Percentiles rank a stretch among this genome's conserved stretches.
These are phyloP conservation scores for Cryptomyrus ogoouensis DNA, from an alignment of 2,113 vertebrate genomes.

Conservation along the genomic window DNA sequence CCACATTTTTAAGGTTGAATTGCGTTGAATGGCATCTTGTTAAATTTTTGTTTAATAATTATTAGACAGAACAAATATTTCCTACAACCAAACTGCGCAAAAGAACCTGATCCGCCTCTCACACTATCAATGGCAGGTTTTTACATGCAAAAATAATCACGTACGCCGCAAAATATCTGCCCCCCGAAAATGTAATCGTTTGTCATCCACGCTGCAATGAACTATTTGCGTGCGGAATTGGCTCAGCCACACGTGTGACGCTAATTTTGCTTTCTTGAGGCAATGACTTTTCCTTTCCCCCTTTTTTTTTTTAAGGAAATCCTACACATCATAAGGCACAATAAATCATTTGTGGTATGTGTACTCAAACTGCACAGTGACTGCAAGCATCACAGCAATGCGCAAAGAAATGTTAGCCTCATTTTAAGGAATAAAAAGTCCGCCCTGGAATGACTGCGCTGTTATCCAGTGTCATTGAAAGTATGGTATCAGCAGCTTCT, in stretches of 20 bases:
- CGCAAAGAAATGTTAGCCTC: constrained; percentile 66
- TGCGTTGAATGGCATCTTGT: background rate
- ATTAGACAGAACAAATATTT: background rate
- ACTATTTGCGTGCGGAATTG: background rate
- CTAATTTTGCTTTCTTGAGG: constrained; percentile 19
- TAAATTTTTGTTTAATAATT: background rate
- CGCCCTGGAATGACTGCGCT: constrained; percentile 64
- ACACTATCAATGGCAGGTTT: background rate
- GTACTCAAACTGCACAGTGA: constrained; percentile 38
- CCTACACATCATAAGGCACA: constrained; percentile 6
- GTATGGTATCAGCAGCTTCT: constrained; percentile 81
- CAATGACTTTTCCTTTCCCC: background rate
- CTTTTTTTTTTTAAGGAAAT: constrained; percentile 18
- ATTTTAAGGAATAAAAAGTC: constrained; percentile 72
- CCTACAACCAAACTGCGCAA: background rate
- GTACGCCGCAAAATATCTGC: background rate
- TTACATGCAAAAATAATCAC: constrained; percentile 9
- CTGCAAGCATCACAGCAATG: constrained; percentile 66
- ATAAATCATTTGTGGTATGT: constrained; percentile 31
- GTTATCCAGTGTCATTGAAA: constrained; percentile 75
- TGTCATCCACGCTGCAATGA: background rate
- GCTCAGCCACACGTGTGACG: background rate
- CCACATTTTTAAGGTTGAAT: background rate
- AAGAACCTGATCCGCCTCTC: background rate
- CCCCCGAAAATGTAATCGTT: constrained; percentile 4